phyloP scores from a whole-genome alignment of 2,888 invertebrate species.

The Parthenolecanium corni region DNA sequence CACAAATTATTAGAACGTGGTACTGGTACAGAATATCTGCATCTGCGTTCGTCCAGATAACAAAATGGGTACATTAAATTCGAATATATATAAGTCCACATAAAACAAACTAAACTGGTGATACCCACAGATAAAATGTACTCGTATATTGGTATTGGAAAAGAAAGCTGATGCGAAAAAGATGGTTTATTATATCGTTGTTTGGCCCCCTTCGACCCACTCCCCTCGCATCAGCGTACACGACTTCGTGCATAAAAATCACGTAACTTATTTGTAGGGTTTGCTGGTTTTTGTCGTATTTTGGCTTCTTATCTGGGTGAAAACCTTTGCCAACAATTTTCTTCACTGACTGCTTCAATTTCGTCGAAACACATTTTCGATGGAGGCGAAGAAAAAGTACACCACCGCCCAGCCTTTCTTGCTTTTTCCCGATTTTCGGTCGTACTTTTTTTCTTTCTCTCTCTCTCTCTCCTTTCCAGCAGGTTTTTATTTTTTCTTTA shows the following conservation, averaged over 20 bases:
- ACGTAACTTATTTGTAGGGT: slow-evolving; percentile 3
- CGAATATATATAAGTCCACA: neutral
- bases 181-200: neutral
- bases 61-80: neutral
- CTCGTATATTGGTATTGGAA: neutral
- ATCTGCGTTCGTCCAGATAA: neutral
- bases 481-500: neutral
- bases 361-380: slow-evolving; percentile 11
- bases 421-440: no score
- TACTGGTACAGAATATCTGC: no score
- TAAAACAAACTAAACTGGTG: neutral
- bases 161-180: slow-evolving; percentile 2
- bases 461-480: no score
- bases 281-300: neutral
- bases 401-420: neutral
- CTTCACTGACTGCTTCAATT: slow-evolving; percentile 14
- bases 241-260: neutral
- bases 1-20: no score
- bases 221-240: neutral
- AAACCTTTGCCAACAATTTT: slow-evolving; percentile 7
- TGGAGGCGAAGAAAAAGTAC: slow-evolving; percentile 5
- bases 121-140: neutral
- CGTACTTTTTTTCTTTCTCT: no score
- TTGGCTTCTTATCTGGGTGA: neutral
- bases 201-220: neutral